Evolutionary conservation across 1,140 invertebrate species (phyloP).

Genomic region (Eulimnadia texana): DNA sequence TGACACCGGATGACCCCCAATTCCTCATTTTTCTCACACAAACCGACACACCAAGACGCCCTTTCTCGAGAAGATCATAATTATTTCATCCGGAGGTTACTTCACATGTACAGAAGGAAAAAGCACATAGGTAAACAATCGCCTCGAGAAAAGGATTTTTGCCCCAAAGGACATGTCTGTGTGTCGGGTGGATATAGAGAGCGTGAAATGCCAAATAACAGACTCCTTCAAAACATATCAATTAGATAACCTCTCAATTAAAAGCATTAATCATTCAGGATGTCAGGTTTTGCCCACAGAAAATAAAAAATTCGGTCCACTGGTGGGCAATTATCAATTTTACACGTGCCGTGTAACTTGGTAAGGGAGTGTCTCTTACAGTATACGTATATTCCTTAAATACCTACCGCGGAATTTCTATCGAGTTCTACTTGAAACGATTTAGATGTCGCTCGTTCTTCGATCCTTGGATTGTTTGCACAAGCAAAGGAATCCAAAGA

Average conservation of each 20-base stretch:
- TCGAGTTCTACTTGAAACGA: no score
- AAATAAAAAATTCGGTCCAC: neutral
- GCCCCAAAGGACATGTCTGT: no score
- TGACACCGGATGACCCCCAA: neutral
- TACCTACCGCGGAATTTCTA: no score
- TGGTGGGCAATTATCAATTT: neutral
- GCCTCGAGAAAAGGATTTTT: neutral
- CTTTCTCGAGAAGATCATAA: neutral
- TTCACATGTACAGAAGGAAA: neutral
- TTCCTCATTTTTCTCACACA: neutral
- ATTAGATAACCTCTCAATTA: neutral
- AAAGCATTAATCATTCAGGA: no score
- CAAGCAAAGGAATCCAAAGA: no score
- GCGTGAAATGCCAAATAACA: neutral
- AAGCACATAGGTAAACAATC: no score
- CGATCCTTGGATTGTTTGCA: no score
- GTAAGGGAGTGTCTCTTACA: neutral
- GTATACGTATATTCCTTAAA: no score
- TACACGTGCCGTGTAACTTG: neutral
- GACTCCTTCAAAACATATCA: neutral
- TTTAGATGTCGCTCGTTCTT: no score
- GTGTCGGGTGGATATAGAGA: neutral
- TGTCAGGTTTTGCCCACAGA: no score
- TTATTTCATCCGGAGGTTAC: neutral
- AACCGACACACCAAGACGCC: neutral